Conservation (phyloP, 2,888 invertebrate species). For the Andrena dorsata region DNA sequence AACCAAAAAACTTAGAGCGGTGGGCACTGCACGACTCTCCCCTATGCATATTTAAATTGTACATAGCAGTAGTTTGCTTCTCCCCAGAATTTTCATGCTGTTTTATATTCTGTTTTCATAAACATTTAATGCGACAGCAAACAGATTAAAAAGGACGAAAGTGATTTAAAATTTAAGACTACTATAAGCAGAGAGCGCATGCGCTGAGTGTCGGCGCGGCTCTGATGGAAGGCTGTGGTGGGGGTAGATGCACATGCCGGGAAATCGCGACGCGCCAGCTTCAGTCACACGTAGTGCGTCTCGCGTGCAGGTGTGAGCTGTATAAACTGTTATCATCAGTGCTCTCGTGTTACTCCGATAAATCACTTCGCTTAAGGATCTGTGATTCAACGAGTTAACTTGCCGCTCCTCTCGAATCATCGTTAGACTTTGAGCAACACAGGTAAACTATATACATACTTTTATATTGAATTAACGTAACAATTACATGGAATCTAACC, state of each 20-base stretch:
- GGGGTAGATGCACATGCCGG: slow-evolving; percentile 46
- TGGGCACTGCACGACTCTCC: too few species aligned
- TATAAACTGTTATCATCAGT: slow-evolving; percentile 11
- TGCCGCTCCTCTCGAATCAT: not conserved
- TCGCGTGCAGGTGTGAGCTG: slow-evolving; percentile 25
- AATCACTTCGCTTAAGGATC: not conserved
- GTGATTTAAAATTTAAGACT: not conserved
- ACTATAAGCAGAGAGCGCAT: slow-evolving; percentile 6
- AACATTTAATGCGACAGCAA: not conserved
- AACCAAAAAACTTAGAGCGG: too few species aligned
- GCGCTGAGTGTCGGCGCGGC: not conserved
- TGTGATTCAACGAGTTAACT: not conserved
- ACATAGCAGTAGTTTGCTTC: too few species aligned
- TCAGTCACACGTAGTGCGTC: slow-evolving; percentile 55
- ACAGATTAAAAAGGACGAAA: not conserved
- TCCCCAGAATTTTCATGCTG: not conserved
- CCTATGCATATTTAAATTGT: too few species aligned
- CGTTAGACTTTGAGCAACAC: not conserved
- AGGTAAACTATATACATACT: slow-evolving; percentile 21
- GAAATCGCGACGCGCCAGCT: slow-evolving; percentile 40
- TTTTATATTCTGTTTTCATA: not conserved
- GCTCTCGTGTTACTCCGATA: not conserved
- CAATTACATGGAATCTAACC: too few species aligned
- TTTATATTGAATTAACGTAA: too few species aligned
- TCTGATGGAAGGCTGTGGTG: slow-evolving; percentile 5